Conservation (phyloP, 2,888 invertebrate genomes). For the Leptinotarsa juncta region DNA sequence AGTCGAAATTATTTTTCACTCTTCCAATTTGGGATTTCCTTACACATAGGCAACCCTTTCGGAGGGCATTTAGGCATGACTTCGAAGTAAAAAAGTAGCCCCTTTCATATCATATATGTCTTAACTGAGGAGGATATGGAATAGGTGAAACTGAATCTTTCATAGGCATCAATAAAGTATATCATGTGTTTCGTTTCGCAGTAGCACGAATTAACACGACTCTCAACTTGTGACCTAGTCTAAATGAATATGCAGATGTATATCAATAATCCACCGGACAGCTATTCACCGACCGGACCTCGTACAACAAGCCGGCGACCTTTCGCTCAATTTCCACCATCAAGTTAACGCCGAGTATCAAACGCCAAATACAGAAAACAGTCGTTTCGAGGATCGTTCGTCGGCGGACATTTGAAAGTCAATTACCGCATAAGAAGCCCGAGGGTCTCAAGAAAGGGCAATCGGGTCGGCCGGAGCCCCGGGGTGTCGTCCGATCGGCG, state of each 20-base stretch:
- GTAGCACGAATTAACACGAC: too few relatives aligned
- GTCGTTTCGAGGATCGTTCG: slow-evolving; percentile 22
- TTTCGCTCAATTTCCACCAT: slow-evolving; percentile 10
- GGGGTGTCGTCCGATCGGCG: slow-evolving; percentile 59
- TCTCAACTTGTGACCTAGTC: too few relatives aligned
- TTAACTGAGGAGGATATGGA: too few relatives aligned
- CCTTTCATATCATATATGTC: too few relatives aligned
- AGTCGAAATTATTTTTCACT: too few relatives aligned
- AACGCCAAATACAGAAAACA: slow-evolving; percentile 20
- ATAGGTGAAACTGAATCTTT: too few relatives aligned
- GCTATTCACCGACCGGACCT: not conserved
- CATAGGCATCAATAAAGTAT: too few relatives aligned
- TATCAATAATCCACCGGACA: not conserved
- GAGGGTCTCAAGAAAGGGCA: slow-evolving; percentile 55
- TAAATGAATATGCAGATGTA: not conserved
- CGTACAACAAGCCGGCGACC: not conserved
- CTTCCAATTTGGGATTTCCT: too few relatives aligned
- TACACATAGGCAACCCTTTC: too few relatives aligned
- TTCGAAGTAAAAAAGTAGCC: too few relatives aligned
- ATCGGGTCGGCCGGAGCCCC: slow-evolving; percentile 57
- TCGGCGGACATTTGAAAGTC: slow-evolving; percentile 56
- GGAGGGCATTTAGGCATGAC: too few relatives aligned
- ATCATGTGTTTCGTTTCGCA: too few relatives aligned
- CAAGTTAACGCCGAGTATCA: not conserved
- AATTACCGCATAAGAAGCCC: slow-evolving; percentile 54